These are phyloP conservation scores for Megaceryle alcyon DNA, from an alignment of 2,797 vertebrate genomes.

Conservation along the genomic window DNA sequence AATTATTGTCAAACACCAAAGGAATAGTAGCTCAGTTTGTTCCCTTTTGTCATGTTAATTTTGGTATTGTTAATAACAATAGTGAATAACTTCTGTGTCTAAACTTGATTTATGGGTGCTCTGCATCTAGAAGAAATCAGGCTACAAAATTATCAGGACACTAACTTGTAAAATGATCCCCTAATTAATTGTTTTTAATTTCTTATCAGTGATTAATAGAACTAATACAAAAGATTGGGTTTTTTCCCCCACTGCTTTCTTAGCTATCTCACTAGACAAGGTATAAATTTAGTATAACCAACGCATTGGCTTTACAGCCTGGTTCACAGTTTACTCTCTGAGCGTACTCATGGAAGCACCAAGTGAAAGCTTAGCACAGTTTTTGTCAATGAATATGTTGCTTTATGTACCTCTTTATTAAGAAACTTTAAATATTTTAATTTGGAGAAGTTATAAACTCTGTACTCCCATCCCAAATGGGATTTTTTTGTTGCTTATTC, in stretches of 20 bases:
- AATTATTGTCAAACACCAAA: slow-evolving; percentile 58
- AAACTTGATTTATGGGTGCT: slow-evolving; percentile 13
- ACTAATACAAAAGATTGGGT: neutral
- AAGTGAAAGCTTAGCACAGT: neutral
- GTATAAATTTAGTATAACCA: neutral
- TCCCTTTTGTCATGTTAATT: neutral
- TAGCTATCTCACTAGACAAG: neutral
- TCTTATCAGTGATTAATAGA: neutral
- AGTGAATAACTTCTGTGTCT: neutral
- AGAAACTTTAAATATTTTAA: neutral
- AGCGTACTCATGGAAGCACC: neutral
- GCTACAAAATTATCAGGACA: neutral
- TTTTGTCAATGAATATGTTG: neutral
- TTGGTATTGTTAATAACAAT: neutral
- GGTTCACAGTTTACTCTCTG: neutral
- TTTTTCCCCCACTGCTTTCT: neutral
- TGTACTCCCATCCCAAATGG: neutral
- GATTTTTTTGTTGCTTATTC: neutral
- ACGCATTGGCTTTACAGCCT: neutral
- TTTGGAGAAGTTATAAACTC: neutral
- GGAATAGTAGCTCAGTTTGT: slow-evolving; percentile 33
- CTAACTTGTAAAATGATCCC: neutral
- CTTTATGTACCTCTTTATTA: neutral
- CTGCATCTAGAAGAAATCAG: slow-evolving; percentile 24
- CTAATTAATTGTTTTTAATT: neutral